phyloP scores from a whole-genome alignment of 1,140 invertebrate species.

The Alviniconcha marisindica region DNA sequence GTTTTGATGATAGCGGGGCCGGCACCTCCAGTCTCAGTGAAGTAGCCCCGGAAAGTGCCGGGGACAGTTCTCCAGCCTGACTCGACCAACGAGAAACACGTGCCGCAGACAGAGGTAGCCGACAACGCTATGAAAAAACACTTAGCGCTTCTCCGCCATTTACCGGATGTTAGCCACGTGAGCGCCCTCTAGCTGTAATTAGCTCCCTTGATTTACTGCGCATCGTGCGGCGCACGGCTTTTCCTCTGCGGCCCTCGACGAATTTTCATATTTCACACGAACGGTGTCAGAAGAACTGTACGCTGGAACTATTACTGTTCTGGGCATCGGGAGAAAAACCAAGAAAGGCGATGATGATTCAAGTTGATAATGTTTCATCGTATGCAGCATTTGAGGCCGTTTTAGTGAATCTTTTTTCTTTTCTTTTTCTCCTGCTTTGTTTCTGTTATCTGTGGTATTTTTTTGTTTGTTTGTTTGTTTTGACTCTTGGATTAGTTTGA shows the following conservation, averaged over 20 bases:
- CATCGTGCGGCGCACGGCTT: neutral
- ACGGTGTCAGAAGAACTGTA: too few relatives aligned
- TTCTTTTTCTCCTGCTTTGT: neutral
- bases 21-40: too few relatives aligned
- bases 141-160: slow-evolving; percentile 21
- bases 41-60: too few relatives aligned
- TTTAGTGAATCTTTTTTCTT: neutral
- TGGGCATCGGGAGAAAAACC: too few relatives aligned
- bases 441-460: neutral
- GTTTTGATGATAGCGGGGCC: too few relatives aligned
- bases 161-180: slow-evolving; percentile 33
- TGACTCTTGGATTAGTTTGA: neutral
- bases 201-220: slow-evolving; percentile 29
- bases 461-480: neutral
- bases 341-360: too few relatives aligned
- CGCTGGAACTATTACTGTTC: too few relatives aligned
- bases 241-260: neutral
- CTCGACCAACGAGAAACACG: slow-evolving; percentile 19
- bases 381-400: too few relatives aligned
- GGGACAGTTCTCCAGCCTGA: too few relatives aligned
- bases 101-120: neutral
- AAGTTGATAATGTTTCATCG: too few relatives aligned
- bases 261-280: slow-evolving; percentile 38
- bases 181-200: slow-evolving; percentile 33
- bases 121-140: slow-evolving; percentile 23